Percentiles rank a stretch among this genome's conserved stretches.
Conservation (phyloP, 2,797 vertebrate species). For the Pantherophis alleghaniensis region DNA sequence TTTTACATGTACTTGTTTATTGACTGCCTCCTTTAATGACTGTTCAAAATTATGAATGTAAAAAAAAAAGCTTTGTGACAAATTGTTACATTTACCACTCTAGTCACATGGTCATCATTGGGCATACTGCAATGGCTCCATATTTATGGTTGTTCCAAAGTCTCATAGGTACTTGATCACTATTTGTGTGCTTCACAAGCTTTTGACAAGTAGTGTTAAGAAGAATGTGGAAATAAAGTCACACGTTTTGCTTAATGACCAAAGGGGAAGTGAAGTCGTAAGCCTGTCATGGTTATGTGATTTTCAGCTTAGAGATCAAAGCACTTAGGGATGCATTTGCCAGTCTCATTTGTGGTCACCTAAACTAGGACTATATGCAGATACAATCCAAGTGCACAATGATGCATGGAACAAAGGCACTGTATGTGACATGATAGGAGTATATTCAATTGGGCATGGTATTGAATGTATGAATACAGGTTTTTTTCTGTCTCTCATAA, state of each 20-base stretch:
- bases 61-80: not conserved
- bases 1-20: not conserved
- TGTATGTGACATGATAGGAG: not conserved
- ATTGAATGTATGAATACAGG: not conserved
- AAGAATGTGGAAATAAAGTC: not conserved
- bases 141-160: not conserved
- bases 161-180: not conserved
- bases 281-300: not conserved
- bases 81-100: not conserved
- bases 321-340: not conserved
- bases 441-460: not conserved
- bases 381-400: not conserved
- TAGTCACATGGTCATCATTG: not conserved
- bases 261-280: not conserved
- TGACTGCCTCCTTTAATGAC: not conserved
- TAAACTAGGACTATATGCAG: not conserved
- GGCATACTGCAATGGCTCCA: not conserved
- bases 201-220: not conserved
- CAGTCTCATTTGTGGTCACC: not conserved
- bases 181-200: not conserved
- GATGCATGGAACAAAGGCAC: not conserved
- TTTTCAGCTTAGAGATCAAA: not conserved
- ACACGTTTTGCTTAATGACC: not conserved
- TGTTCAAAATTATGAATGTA: not conserved
- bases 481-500: not conserved